Evolutionary conservation across 2,797 vertebrate species (phyloP), one percentile per base, ranked within the genome.

Genomic region (Chelonia mydas): DNA sequence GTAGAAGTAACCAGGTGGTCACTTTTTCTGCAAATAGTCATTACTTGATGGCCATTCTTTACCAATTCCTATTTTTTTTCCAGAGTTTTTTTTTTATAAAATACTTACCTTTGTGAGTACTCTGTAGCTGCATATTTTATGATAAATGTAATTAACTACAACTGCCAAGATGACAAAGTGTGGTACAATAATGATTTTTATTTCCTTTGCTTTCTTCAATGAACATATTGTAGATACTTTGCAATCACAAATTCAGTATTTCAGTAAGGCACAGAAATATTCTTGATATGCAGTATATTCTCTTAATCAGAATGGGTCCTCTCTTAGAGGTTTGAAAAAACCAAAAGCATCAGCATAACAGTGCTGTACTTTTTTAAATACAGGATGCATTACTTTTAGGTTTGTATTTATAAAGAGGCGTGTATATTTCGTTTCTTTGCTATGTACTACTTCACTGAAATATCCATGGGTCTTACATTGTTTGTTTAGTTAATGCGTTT

Each of bases 21-120:
- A 54, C 4, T 59, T 28, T 57, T 37, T 21, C 5, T 68, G 61
- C 61, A 49, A 74, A 7, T 49, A 3, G 10, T 84, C 61, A 45
- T 27, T 31, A 0, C 0, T 1, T 59, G 2, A 1, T 61, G 3
- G 1, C 41, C 11, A 55, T 17, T 77, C 16, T 37, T 76, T 37
- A 80, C 28, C 23, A 33, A 0, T 92, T 84, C 74, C n/a, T 55
- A 15, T 45, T 76, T 47, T 28, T 47, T 47, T 11, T 9, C 83
- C 77, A 86, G 8, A 78, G 12, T 81, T 13, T 27, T 21, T 76
- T 76, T 25, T 47, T 2, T 37, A n/a, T n/a, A 72, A 72, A 72
- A n/a, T 72, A 72, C 17, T 11, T 72, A 41, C 21, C 21, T 37
- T 41, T 72, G 21, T 72, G n/a, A 72, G 10, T 72, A 25, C 23